Percentiles rank a stretch among this genome's conserved stretches.
Evolutionary conservation across 2,888 invertebrate genomes (phyloP).

Genomic region (Drosophila diplacantha): DNA sequence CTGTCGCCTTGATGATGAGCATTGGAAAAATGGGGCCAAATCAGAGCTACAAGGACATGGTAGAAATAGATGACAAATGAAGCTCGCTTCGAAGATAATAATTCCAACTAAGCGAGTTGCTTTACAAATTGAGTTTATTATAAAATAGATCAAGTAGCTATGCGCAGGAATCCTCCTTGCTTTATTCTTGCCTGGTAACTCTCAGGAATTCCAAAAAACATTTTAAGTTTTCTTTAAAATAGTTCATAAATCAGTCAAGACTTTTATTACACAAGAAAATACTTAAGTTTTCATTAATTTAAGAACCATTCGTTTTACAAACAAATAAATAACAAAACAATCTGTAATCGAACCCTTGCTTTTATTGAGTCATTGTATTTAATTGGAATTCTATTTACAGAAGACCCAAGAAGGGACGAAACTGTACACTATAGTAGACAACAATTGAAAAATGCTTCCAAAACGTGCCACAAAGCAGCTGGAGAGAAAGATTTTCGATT

Average conservation of each 20-base stretch:
- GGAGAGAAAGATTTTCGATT: conserved; percentile 13
- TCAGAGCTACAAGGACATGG: conserved; percentile 1
- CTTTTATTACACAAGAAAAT: neutral
- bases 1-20: conserved; percentile 10
- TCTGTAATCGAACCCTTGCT: neutral
- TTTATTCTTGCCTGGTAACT: neutral
- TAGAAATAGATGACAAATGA: neutral
- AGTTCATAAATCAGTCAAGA: neutral
- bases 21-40: conserved; percentile 2
- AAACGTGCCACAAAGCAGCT: conserved; percentile 39
- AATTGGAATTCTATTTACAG: neutral
- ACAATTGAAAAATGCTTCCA: conserved; percentile 44
- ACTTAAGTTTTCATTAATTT: neutral
- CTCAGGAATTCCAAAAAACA: too few relatives aligned
- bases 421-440: conserved; percentile 21
- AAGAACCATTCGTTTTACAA: neutral
- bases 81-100: conserved; percentile 1
- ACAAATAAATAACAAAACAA: neutral
- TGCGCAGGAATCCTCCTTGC: neutral
- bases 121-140: neutral
- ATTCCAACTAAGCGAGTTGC: neutral
- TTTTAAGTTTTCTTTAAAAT: neutral
- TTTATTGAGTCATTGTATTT: conserved; percentile 2
- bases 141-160: neutral
- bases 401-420: conserved; percentile 1